Evolutionary conservation across 2,888 invertebrate genomes (phyloP).

Genomic region (Cephus pulcher): DNA sequence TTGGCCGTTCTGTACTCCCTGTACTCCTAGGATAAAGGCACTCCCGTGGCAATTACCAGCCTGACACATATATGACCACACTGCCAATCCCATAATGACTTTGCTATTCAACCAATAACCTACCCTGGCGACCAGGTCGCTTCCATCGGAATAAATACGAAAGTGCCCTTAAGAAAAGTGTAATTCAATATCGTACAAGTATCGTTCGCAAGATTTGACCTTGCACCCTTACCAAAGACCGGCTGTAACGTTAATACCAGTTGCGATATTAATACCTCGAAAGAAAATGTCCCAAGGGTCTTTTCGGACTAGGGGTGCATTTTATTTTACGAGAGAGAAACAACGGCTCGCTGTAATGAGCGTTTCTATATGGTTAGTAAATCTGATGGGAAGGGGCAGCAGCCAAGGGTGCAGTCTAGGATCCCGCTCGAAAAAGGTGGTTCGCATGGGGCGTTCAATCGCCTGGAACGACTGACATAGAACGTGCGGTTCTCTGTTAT

Average conservation of each 20-base stretch:
- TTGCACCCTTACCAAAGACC: background rate
- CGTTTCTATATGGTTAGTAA: constrained; percentile 14
- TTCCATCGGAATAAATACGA: background rate
- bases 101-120: background rate
- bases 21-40: constrained; percentile 41
- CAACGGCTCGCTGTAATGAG: constrained; percentile 40
- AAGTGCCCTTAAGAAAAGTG: background rate
- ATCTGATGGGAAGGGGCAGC: background rate
- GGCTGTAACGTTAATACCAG: background rate
- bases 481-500: constrained; percentile 40
- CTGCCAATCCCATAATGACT: background rate
- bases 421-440: background rate
- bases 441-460: constrained; percentile 39
- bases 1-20: constrained; percentile 58
- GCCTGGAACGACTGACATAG: constrained; percentile 51
- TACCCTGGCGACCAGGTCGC: background rate
- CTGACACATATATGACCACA: background rate
- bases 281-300: background rate
- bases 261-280: background rate
- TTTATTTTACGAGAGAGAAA: constrained; percentile 32
- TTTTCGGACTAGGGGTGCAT: constrained; percentile 28
- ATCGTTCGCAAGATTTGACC: background rate
- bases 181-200: background rate
- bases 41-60: background rate
- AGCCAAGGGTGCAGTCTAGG: constrained; percentile 4